Percentiles rank a stretch among this genome's conserved stretches.
Conservation (phyloP, 2,113 vertebrate species). For the Scophthalmus maximus region DNA sequence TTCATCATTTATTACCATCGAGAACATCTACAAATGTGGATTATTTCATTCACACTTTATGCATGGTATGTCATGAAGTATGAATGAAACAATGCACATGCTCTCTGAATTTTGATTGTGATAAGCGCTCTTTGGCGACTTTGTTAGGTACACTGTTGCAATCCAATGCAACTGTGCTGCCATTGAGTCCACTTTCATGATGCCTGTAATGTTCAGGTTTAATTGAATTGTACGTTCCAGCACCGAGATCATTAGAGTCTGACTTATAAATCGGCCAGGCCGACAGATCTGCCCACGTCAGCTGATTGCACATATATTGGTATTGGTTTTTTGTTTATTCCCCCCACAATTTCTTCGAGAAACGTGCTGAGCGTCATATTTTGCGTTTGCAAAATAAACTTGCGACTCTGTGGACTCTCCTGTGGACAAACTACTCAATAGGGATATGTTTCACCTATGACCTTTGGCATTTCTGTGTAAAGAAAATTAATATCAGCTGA, state of each 20-base stretch:
- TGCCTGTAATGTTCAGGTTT: not conserved
- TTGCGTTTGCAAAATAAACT: not conserved
- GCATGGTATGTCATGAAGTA: not conserved
- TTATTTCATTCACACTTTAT: too few species aligned
- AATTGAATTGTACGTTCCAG: too few species aligned
- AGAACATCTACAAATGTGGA: too few species aligned
- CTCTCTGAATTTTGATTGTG: not conserved
- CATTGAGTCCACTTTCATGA: not conserved
- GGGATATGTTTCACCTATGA: too few species aligned
- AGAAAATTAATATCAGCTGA: too few species aligned
- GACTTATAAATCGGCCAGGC: not conserved
- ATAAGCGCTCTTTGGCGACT: not conserved
- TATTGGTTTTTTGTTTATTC: too few species aligned
- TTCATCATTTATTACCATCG: too few species aligned
- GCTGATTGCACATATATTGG: not conserved
- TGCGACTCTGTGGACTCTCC: too few species aligned
- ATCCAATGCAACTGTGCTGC: not conserved
- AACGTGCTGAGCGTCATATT: not conserved
- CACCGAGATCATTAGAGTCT: not conserved
- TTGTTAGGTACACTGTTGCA: not conserved
- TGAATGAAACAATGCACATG: not conserved
- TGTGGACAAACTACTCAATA: too few species aligned
- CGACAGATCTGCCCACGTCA: not conserved
- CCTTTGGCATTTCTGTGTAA: too few species aligned
- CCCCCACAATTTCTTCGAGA: not conserved